Conservation (phyloP, 2,797 vertebrate species). For the Cheirogaleus major region DNA sequence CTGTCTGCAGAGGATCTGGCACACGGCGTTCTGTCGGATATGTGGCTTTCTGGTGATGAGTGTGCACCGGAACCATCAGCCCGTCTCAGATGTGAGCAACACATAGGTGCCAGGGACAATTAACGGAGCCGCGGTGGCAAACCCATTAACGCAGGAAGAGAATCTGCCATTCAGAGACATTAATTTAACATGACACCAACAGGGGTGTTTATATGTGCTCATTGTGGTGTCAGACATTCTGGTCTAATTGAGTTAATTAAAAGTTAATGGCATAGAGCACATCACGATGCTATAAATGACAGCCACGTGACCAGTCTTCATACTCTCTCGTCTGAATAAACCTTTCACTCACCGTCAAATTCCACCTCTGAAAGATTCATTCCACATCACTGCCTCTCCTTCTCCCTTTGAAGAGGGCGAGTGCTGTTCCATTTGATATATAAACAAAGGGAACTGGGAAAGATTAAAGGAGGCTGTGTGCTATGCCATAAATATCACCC, state of each 20-base stretch:
- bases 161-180: slow-evolving; percentile 74
- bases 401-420: slow-evolving; percentile 47
- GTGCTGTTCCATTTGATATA: not conserved
- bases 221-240: slow-evolving; percentile 89
- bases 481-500: not conserved
- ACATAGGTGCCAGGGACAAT: slow-evolving; percentile 73
- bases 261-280: slow-evolving; percentile 88
- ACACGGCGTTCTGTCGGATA: accelerated
- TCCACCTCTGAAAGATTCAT: slow-evolving; percentile 73
- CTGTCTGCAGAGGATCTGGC: too few relatives aligned
- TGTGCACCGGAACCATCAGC: not conserved
- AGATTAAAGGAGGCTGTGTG: slow-evolving; percentile 51
- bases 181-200: slow-evolving; percentile 83
- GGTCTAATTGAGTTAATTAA: slow-evolving; percentile 93
- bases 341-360: slow-evolving; percentile 73
- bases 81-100: slow-evolving; percentile 5
- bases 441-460: slow-evolving; percentile 56
- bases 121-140: slow-evolving; percentile 68
- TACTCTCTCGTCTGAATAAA: slow-evolving; percentile 71
- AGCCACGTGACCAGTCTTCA: slow-evolving; percentile 71
- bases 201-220: slow-evolving; percentile 83
- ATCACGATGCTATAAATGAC: slow-evolving; percentile 72
- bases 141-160: slow-evolving; percentile 77
- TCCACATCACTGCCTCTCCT: slow-evolving; percentile 38
- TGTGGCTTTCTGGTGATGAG: not conserved